Base-by-base conservation (phyloP, 2,888 invertebrate genomes). In the Dolichomitus sp. region DNA sequence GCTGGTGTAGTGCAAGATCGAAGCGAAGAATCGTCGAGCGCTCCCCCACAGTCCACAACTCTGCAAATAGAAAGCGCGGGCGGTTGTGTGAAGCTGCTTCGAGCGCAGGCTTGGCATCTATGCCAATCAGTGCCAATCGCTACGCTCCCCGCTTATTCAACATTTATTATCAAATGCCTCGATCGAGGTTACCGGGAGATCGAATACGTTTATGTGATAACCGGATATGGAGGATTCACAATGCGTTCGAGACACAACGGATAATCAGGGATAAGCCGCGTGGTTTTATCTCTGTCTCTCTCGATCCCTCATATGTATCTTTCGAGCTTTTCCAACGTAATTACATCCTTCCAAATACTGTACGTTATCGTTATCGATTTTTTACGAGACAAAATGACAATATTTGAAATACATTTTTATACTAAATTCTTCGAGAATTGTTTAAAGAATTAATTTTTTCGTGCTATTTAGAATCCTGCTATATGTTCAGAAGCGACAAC, bases 91-190 rank as follows among this genome's bases (percentile, higher is more conserved):
- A 70, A 72, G 72, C 33, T 68, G 82, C 54, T 59, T 40, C 57
- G 37, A 11, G 74, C 54, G 75, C 63, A 37, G 23, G 63, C 72
- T 33, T 79, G 75, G 75, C 75, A 83, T 83, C 72, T 65, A 61
- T 80, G 72, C 75, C 83, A 83, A 83, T 83, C 76, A 76, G 83
- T 79, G 65, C 72, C 61, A 80, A 80, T 83, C 83, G 80, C 63
- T 66, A 65, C 42, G 57, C 45, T 27, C 40, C 12, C 30, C 48
- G 45, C 50, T 81, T 40, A n/a, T 30, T 48, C 11, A 48, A 69
- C 52, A 63, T 48, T 61, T 68, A 73, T 74, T 19, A 69, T 81
- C 45, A 37, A 57, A 65, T n/a, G 33, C 4, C 37, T 77, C 40
- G 19, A 65, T 73, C 23, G 52, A 42, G 59, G 61, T 50, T 52